Percentiles rank a stretch among this genome's conserved stretches.
These are phyloP conservation scores for Cephus nigrinus DNA, from an alignment of 2,888 invertebrate genomes.

Conservation along the genomic window DNA sequence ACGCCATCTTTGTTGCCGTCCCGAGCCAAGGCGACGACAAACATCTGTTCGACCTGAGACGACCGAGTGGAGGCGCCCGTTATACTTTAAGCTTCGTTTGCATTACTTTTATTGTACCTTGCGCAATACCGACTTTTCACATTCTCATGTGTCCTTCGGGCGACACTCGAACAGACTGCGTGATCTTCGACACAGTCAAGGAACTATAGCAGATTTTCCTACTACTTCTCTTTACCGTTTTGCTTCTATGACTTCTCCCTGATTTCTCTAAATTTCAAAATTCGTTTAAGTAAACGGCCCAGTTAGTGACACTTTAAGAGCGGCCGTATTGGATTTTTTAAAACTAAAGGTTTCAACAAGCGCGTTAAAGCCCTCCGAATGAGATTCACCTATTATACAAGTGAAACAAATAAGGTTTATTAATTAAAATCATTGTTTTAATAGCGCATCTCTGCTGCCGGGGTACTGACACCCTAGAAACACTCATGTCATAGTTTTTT, in stretches of 20 bases:
- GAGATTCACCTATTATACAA: too few relatives aligned
- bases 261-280: neutral
- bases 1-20: conserved; percentile 55
- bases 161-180: neutral
- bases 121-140: neutral
- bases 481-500: too few relatives aligned
- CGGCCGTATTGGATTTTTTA: too few relatives aligned
- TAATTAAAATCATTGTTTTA: too few relatives aligned
- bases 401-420: too few relatives aligned
- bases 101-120: neutral
- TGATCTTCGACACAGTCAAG: neutral
- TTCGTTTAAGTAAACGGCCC: neutral
- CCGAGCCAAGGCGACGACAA: conserved; percentile 24
- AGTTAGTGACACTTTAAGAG: too few relatives aligned
- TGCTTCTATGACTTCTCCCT: neutral
- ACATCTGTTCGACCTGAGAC: conserved; percentile 6
- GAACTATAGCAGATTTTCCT: neutral
- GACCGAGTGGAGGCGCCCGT: neutral
- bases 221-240: neutral
- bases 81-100: neutral
- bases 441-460: too few relatives aligned
- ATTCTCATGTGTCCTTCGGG: neutral
- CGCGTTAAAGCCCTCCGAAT: too few relatives aligned
- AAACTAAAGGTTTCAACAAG: too few relatives aligned
- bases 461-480: too few relatives aligned